phyloP scores from a whole-genome alignment of 1,140 invertebrate species.

The Orchestia grillus region DNA sequence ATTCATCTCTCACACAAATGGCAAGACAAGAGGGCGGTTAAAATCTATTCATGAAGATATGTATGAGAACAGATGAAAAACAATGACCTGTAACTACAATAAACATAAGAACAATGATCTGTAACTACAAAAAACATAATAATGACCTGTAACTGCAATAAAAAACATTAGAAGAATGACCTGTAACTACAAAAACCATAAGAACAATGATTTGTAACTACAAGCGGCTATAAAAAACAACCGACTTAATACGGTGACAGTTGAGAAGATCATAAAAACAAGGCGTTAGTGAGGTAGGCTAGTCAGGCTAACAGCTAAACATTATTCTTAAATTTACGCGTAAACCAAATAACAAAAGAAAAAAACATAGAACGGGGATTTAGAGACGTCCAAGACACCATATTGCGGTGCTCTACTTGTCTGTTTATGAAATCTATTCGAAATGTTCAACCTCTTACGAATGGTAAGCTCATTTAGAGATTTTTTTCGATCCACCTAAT shows the following conservation, averaged over 20 bases:
- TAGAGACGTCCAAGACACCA: not conserved
- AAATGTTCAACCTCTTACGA: not conserved
- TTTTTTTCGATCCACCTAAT: not conserved
- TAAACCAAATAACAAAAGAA: not conserved
- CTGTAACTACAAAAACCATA: too few relatives aligned
- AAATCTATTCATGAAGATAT: not conserved
- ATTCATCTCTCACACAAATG: not conserved
- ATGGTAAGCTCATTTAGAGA: not conserved
- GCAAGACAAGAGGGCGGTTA: not conserved
- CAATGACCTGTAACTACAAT: too few relatives aligned
- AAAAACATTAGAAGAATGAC: too few relatives aligned
- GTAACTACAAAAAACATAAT: too few relatives aligned
- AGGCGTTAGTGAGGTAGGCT: not conserved
- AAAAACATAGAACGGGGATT: not conserved
- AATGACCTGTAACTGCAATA: too few relatives aligned
- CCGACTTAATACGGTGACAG: not conserved
- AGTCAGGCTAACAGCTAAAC: not conserved
- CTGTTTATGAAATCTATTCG: not conserved
- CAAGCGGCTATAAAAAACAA: too few relatives aligned
- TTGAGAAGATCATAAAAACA: not conserved
- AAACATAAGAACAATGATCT: too few relatives aligned
- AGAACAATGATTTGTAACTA: too few relatives aligned
- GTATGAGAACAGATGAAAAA: not conserved
- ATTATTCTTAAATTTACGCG: not conserved
- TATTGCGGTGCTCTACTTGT: not conserved